Evolutionary conservation across 2,113 vertebrate species (phyloP).

Genomic region (Stegastes partitus): DNA sequence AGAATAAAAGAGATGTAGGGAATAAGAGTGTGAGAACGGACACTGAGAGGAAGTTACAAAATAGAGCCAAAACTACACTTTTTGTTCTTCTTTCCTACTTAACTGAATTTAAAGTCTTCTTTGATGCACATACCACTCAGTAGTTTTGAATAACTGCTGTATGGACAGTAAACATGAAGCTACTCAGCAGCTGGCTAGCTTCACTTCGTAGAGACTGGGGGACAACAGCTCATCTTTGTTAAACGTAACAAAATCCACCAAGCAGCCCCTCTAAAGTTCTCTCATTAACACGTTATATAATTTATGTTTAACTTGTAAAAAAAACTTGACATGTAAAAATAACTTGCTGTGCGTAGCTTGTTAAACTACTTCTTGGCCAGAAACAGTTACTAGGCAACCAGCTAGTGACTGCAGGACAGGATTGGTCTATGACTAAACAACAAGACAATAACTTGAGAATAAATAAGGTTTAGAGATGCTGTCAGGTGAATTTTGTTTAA

Average conservation of each 20-base stretch:
- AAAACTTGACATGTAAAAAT: not conserved
- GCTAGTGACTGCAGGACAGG: not conserved
- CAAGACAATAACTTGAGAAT: not conserved
- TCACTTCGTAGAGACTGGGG: not conserved
- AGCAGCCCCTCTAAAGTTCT: no score
- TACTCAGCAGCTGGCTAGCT: not conserved
- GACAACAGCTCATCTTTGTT: not conserved
- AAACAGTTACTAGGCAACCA: not conserved
- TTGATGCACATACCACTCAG: not conserved
- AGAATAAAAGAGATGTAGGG: not conserved
- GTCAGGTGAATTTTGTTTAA: not conserved
- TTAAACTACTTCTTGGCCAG: not conserved
- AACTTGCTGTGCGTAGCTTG: not conserved
- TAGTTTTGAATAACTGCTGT: not conserved
- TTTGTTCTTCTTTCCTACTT: not conserved
- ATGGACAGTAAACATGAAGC: not conserved
- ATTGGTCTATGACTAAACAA: not conserved
- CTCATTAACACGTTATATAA: not conserved
- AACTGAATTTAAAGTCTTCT: not conserved
- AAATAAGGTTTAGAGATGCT: not conserved
- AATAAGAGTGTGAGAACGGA: not conserved
- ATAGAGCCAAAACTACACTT: not conserved
- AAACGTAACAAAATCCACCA: not conserved
- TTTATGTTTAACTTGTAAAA: not conserved
- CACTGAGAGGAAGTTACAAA: slow-evolving; percentile 4